A percentile compares a stretch with the other conserved stretches of the same genome.
phyloP scores from a whole-genome alignment of 2,888 invertebrate species.

The Notodonta ziczac region DNA sequence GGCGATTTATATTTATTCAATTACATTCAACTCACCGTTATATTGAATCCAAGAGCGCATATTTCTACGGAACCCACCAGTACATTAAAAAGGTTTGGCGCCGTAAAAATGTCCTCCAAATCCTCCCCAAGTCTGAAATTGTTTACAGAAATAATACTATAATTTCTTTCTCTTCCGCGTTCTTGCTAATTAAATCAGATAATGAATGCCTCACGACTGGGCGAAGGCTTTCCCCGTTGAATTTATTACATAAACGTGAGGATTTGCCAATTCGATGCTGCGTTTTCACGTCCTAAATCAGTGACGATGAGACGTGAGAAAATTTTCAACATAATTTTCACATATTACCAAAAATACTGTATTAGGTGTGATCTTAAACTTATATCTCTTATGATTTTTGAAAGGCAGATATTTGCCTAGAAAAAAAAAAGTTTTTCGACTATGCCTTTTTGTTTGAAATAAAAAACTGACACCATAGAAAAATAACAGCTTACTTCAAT shows the following conservation, averaged over 20 bases:
- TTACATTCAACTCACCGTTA: conserved; percentile 55
- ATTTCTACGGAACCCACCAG: conserved; percentile 70
- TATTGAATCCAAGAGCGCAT: conserved; percentile 73
- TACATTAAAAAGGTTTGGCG: conserved; percentile 68
- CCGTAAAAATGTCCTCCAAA: conserved; percentile 69
- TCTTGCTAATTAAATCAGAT: conserved; percentile 17
- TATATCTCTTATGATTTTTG: no score
- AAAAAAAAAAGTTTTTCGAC: no score
- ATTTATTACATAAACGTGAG: background rate
- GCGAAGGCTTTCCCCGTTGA: conserved; percentile 7
- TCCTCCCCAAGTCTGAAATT: conserved; percentile 65
- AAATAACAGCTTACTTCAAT: conserved; percentile 55
- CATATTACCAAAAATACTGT: no score
- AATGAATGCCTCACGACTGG: conserved; percentile 13
- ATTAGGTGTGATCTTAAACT: no score
- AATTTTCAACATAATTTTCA: no score
- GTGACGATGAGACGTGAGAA: background rate
- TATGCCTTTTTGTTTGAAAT: no score
- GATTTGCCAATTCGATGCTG: background rate
- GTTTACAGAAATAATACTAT: conserved; percentile 7
- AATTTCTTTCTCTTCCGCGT: conserved; percentile 10
- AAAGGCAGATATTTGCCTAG: no score
- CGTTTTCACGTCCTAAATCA: no score
- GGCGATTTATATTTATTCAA: background rate
- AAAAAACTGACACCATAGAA: no score